These are phyloP conservation scores for Papio anubis DNA, from an alignment of 2,113 vertebrate genomes.

Conservation along the genomic window DNA sequence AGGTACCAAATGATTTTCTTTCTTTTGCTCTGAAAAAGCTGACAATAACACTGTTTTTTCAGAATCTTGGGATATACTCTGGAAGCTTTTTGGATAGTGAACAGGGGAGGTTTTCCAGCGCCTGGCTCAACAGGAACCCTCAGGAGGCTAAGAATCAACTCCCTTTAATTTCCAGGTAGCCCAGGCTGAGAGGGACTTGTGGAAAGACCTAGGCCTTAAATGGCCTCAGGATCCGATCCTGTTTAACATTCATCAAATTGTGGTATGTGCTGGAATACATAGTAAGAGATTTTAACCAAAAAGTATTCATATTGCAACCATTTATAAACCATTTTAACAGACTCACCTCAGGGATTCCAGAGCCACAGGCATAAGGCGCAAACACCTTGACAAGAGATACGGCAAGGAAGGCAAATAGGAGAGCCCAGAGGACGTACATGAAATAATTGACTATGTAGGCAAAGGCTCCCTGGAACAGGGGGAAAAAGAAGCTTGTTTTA, in stretches of 20 bases:
- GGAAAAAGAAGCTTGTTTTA: background rate
- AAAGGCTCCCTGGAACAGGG: slow-evolving; percentile 87
- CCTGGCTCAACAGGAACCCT: background rate
- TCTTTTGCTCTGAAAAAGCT: background rate
- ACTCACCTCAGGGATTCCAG: slow-evolving; percentile 97
- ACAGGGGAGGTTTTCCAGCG: background rate
- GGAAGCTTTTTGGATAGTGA: background rate
- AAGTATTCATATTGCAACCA: background rate
- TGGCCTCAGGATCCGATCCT: background rate
- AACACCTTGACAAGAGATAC: slow-evolving; percentile 94
- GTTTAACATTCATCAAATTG: background rate
- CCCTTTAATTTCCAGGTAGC: background rate
- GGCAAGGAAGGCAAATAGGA: slow-evolving; percentile 94
- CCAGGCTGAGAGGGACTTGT: background rate
- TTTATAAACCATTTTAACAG: slow-evolving; percentile 45
- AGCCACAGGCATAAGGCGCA: slow-evolving; percentile 96
- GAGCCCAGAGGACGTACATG: slow-evolving; percentile 94
- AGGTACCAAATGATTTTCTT: background rate
- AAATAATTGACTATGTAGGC: slow-evolving; percentile 93
- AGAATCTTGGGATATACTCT: background rate
- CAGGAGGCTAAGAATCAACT: background rate
- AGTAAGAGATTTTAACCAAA: slow-evolving; percentile 17
- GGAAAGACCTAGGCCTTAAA: background rate
- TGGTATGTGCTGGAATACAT: background rate
- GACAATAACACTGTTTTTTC: background rate